Evolutionary conservation across 2,113 vertebrate species (phyloP).

Genomic region (Delphinus delphis): DNA sequence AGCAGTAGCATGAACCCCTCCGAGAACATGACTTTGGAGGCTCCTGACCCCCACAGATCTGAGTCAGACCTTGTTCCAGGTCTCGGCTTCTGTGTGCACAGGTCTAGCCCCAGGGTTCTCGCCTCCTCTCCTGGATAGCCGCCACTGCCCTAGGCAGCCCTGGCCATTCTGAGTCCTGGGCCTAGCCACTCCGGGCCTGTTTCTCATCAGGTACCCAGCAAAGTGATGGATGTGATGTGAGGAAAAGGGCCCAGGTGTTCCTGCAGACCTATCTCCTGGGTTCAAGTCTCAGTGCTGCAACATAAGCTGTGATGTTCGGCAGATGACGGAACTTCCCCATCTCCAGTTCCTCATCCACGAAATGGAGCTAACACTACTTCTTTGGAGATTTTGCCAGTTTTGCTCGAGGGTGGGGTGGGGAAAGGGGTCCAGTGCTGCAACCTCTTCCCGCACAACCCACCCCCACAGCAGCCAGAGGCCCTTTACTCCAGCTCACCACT

Average conservation of each 20-base stretch:
- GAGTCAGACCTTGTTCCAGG: not conserved
- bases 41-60: not conserved
- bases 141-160: not conserved
- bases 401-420: not conserved
- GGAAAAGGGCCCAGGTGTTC: not conserved
- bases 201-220: not conserved
- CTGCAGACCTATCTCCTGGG: not conserved
- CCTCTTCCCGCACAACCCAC: not conserved
- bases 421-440: not conserved
- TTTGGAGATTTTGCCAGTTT: not conserved
- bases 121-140: not conserved
- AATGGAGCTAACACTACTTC: not conserved
- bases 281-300: not conserved
- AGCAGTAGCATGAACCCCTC: not conserved
- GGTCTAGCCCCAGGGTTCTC: not conserved
- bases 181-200: not conserved
- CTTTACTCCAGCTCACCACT: not conserved
- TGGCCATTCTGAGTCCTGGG: not conserved
- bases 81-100: not conserved
- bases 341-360: not conserved
- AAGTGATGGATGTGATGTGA: not conserved
- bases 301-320: not conserved
- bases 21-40: not conserved
- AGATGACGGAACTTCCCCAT: not conserved
- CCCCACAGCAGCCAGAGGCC: not conserved